phyloP scores from a whole-genome alignment of 2,113 vertebrate genomes.

The Rhombomys opimus region DNA sequence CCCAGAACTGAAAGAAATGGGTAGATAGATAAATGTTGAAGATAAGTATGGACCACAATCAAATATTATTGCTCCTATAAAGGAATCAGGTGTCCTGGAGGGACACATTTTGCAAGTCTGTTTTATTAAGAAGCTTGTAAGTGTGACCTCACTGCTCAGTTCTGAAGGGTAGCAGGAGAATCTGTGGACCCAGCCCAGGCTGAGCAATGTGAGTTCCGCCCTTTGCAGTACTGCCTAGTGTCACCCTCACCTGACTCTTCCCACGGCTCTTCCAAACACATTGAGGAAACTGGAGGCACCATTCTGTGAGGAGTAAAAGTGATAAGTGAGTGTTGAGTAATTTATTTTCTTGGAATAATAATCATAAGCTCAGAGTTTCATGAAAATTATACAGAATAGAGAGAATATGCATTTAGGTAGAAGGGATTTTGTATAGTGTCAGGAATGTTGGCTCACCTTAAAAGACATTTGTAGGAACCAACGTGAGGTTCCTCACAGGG shows the following conservation, averaged over 20 bases:
- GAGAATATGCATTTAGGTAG: background rate
- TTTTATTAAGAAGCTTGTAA: background rate
- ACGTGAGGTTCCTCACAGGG: background rate
- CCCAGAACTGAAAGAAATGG: background rate
- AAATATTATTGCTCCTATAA: background rate
- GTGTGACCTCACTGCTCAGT: background rate
- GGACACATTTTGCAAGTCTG: background rate
- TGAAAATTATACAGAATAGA: background rate
- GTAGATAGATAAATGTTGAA: background rate
- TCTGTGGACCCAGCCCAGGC: background rate
- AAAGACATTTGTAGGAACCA: background rate
- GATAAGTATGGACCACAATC: background rate
- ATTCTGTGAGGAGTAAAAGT: conserved; percentile 4
- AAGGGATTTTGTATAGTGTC: background rate
- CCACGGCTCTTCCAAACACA: background rate
- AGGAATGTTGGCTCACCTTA: background rate
- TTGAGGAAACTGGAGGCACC: background rate
- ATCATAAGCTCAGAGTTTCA: background rate
- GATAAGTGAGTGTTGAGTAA: background rate
- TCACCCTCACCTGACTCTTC: background rate
- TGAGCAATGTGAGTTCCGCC: background rate
- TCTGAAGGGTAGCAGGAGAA: background rate
- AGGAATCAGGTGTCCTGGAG: background rate
- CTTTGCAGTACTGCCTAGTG: no score
- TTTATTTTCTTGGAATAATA: background rate